phyloP scores from a whole-genome alignment of 2,113 vertebrate species.

The Astur gentilis region DNA sequence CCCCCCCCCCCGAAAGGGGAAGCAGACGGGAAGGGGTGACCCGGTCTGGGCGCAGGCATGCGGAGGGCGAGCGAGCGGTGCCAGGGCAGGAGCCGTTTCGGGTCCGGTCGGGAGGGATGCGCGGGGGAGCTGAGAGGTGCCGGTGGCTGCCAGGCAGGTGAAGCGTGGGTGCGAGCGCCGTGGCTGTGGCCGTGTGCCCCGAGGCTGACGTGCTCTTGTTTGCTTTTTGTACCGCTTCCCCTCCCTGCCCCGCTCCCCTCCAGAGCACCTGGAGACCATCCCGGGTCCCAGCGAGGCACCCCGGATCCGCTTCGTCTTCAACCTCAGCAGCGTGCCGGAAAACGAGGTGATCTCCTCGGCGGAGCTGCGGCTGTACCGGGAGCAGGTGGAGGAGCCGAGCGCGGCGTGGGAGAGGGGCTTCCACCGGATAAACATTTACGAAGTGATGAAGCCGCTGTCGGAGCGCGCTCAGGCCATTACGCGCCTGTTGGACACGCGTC shows the following conservation, averaged over 20 bases:
- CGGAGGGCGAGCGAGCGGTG: background rate
- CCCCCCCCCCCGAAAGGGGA: background rate
- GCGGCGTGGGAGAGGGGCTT: conserved; percentile 73
- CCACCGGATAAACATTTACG: conserved; percentile 95
- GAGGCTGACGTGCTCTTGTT: background rate
- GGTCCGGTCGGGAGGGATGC: background rate
- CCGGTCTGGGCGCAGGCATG: background rate
- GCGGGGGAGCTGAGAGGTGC: background rate
- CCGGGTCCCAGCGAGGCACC: conserved; percentile 68
- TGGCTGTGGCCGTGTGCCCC: background rate
- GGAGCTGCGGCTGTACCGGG: conserved; percentile 92
- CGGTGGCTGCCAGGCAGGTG: background rate
- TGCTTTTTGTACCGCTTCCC: background rate
- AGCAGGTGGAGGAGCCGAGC: conserved; percentile 77
- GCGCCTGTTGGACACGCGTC: conserved; percentile 92
- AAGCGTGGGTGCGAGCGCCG: background rate
- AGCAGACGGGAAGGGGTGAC: background rate
- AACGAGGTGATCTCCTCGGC: conserved; percentile 94
- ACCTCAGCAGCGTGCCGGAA: conserved; percentile 95
- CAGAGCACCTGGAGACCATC: conserved; percentile 91
- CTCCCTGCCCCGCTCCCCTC: background rate
- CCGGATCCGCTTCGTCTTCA: conserved; percentile 89
- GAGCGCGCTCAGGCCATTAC: conserved; percentile 85
- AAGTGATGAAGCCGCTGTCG: conserved; percentile 88
- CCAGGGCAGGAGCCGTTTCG: background rate